These are phyloP conservation scores for Agrotis segetum DNA, from an alignment of 2,888 invertebrate species.

Conservation along the genomic window DNA sequence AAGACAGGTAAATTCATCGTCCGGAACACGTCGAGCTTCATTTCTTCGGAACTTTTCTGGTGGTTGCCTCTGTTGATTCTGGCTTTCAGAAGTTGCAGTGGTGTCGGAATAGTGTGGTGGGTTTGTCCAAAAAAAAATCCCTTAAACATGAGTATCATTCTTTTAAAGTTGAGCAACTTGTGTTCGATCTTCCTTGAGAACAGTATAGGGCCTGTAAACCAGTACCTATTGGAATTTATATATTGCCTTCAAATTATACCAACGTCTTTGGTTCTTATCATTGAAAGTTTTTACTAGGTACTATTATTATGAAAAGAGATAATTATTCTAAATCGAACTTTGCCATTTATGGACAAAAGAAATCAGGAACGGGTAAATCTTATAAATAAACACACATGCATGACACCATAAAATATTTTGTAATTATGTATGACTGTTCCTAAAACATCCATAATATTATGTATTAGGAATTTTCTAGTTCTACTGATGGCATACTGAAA, in stretches of 20 bases:
- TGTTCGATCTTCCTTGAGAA: neutral
- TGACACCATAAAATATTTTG: too few species aligned
- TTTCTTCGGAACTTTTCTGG: too few species aligned
- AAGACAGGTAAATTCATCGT: too few species aligned
- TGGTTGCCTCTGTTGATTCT: too few species aligned
- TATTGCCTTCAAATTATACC: neutral
- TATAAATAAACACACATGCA: neutral
- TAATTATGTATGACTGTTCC: neutral
- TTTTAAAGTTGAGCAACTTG: too few species aligned
- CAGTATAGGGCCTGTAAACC: neutral
- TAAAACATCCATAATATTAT: neutral
- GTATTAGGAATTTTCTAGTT: neutral
- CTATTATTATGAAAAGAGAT: neutral
- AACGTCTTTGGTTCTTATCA: neutral
- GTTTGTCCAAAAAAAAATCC: too few species aligned
- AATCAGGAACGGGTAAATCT: neutral
- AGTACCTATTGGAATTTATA: neutral
- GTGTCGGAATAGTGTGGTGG: too few species aligned
- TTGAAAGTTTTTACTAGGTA: neutral
- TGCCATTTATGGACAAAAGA: slow-evolving; percentile 1
- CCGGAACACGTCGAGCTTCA: too few species aligned
- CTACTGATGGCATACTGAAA: neutral
- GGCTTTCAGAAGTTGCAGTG: too few species aligned
- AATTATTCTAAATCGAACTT: neutral
- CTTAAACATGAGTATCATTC: neutral